Conservation (phyloP, 2,888 invertebrate species). For the Melanargia galathea region DNA sequence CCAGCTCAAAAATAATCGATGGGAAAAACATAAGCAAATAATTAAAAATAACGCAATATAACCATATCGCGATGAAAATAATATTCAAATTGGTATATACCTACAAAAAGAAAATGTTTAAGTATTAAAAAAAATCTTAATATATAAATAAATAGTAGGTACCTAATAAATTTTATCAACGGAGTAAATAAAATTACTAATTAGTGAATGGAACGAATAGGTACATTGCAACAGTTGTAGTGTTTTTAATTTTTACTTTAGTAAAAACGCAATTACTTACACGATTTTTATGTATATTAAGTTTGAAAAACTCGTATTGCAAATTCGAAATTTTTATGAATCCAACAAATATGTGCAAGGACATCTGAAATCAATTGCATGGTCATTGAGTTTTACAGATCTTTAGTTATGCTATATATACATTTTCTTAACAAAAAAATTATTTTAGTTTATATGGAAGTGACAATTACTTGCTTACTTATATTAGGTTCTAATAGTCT, state of each 20-base stretch:
- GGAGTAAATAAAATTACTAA: no score
- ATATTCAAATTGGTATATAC: background rate
- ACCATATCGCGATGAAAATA: background rate
- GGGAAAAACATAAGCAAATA: constrained; percentile 27
- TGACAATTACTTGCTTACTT: no score
- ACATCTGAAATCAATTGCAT: constrained; percentile 15
- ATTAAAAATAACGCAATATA: background rate
- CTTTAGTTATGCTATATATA: no score
- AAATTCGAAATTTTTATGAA: constrained; percentile 18
- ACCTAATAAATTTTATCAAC: no score
- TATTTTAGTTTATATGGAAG: no score
- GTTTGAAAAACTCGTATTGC: background rate
- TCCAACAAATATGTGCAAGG: constrained; percentile 18
- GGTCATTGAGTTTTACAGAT: background rate
- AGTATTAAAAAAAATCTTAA: background rate
- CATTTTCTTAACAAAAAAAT: no score
- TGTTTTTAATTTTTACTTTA: no score
- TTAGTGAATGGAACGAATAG: no score
- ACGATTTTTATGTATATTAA: background rate
- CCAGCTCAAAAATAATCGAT: constrained; percentile 29
- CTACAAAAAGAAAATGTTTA: no score
- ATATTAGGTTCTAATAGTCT: no score
- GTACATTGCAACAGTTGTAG: no score
- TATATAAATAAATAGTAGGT: background rate
- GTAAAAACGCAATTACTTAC: background rate